A percentile compares a stretch with the other conserved stretches of the same genome.
These are phyloP conservation scores for Phalacrocorax brasilianus DNA, from an alignment of 2,113 vertebrate species.

Conservation along the genomic window DNA sequence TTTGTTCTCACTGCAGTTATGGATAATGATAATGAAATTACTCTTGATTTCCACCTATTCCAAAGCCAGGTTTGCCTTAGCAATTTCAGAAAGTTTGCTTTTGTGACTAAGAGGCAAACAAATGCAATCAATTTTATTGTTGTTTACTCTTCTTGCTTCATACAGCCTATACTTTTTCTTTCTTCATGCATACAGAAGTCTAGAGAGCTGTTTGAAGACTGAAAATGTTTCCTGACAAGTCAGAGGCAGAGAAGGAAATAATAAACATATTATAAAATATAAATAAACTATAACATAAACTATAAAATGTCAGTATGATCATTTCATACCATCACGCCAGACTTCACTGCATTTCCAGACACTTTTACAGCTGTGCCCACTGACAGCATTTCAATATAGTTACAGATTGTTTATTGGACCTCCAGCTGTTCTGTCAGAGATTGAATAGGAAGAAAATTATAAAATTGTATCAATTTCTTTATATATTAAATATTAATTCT, in stretches of 20 bases:
- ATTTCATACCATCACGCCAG: background rate
- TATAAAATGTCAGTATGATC: background rate
- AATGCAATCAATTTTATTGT: background rate
- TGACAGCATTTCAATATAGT: background rate
- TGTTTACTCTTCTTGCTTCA: background rate
- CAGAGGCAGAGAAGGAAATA: background rate
- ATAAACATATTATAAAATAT: background rate
- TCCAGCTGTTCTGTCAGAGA: background rate
- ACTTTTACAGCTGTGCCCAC: background rate
- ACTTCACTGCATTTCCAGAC: background rate
- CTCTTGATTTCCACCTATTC: background rate
- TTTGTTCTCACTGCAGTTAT: background rate
- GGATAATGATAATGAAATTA: background rate
- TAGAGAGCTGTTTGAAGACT: background rate
- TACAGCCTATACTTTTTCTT: background rate
- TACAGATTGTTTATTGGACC: background rate
- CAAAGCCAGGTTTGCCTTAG: background rate
- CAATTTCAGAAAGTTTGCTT: background rate
- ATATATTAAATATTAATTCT: background rate
- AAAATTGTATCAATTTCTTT: background rate
- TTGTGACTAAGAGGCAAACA: background rate
- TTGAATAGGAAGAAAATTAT: background rate
- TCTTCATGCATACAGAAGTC: background rate
- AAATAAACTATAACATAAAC: background rate
- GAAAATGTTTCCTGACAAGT: conserved; percentile 1